Evolutionary conservation across 2,797 vertebrate species (phyloP), one percentile per base, ranked within the genome.

Genomic region (Intellagama lesueurii): DNA sequence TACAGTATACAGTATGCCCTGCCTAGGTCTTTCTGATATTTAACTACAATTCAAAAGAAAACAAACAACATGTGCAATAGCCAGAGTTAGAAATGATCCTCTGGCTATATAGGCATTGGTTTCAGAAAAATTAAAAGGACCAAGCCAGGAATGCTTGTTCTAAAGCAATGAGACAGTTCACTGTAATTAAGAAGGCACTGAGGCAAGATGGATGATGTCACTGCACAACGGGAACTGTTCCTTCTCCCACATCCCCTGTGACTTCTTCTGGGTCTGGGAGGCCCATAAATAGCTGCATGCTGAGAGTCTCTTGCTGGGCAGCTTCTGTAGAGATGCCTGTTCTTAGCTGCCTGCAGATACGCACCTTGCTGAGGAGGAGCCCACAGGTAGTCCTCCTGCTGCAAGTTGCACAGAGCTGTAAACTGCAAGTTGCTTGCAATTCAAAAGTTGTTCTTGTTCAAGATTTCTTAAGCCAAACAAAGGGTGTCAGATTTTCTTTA

Each of bases 291-390:
- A 80, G 35, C 40, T 79, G 35, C 88, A 52, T 64, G 52, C 68
- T 73, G 78, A 64, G 35, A 73, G 30, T 16, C 35, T 72, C 83
- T 32, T 64, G 52, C 88, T 85, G 32, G 6, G 76, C 7, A 32
- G 28, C 73, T 79, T 49, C 72, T 69, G 47, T 70, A 52, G 81
- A 40, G 40, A 4, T n/a, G 32, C 77, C 49, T 44, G 47, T 83
- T 89, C 69, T n/a, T 69, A 70, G 75, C 81, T 47, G 64, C 80
- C 80, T 88, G 81, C 35, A 12, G 81, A 30, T 77, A 77, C 1
- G 17, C 52, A 32, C 66, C 76, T 79, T 85, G 83, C 83, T 73
- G 76, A 89, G 82, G 80, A 85, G 49, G n/a, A 14, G 40, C 40
- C 52, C 28, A 72, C 82, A 85, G 68, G 88, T 80, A 64, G 80